A percentile compares a stretch with the other conserved stretches of the same genome.
Conservation (phyloP, 2,113 vertebrate species). For the Dasyornis broadbenti region DNA sequence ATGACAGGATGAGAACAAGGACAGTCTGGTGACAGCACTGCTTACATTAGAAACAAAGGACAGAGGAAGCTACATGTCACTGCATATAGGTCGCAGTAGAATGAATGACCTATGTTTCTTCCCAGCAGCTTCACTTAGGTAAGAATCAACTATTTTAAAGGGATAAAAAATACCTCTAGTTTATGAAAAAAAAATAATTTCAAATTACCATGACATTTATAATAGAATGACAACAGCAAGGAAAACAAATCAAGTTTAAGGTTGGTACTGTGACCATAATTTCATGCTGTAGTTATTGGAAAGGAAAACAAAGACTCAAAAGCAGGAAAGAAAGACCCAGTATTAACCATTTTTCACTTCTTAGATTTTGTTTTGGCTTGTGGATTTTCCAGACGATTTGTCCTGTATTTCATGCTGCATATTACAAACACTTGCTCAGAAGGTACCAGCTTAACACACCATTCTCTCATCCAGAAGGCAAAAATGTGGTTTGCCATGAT, state of each 20-base stretch:
- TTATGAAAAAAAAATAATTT: not conserved
- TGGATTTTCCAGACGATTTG: not conserved
- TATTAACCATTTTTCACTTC: not conserved
- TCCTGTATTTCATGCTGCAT: not conserved
- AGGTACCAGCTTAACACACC: not conserved
- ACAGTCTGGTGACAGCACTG: constrained; percentile 5
- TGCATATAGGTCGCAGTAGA: not conserved
- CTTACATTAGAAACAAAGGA: constrained; percentile 18
- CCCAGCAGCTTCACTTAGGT: not conserved
- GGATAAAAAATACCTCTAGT: not conserved
- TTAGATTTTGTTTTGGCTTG: not conserved
- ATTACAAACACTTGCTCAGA: not conserved
- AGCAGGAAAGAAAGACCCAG: not conserved
- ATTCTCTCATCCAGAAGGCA: not conserved
- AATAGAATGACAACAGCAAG: not conserved
- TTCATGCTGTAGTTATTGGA: not conserved
- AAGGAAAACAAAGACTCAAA: not conserved
- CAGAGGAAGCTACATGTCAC: not conserved
- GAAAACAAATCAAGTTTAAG: not conserved
- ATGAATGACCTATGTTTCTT: not conserved
- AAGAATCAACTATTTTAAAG: not conserved
- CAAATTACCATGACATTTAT: not conserved
- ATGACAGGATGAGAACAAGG: constrained; percentile 21
- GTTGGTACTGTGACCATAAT: not conserved
- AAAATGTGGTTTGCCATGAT: not conserved